A percentile compares a stretch with the other conserved stretches of the same genome.
phyloP scores from a whole-genome alignment of 2,888 invertebrate genomes.

The Diarsia mendica region DNA sequence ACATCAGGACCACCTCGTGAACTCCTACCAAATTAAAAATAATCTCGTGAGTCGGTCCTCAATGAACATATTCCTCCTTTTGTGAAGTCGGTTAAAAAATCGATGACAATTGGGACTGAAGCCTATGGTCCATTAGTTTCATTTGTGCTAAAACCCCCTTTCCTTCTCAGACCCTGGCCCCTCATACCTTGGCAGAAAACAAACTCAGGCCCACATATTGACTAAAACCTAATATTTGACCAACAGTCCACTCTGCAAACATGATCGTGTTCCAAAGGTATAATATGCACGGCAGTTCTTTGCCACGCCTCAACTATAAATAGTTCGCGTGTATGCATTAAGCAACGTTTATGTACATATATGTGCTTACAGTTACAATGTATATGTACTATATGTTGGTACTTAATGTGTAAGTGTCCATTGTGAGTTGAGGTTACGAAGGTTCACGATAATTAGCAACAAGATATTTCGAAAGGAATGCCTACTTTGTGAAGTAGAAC shows the following conservation, averaged over 20 bases:
- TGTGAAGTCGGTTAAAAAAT: no score
- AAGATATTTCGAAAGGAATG: constrained; percentile 5
- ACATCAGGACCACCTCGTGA: no score
- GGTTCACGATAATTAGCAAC: constrained; percentile 1
- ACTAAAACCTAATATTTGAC: constrained; percentile 18
- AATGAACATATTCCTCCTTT: no score
- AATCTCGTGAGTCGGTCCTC: no score
- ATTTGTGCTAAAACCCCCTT: not conserved
- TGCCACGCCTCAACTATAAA: constrained; percentile 61
- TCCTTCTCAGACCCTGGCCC: not conserved
- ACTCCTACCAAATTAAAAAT: no score
- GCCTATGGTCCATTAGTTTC: not conserved
- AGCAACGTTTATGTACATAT: constrained; percentile 34
- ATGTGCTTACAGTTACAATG: constrained; percentile 17
- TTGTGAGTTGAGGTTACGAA: constrained; percentile 14
- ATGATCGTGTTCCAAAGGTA: constrained; percentile 40
- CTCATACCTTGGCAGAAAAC: not conserved
- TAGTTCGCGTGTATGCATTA: constrained; percentile 50
- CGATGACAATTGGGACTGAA: not conserved
- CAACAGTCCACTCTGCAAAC: constrained; percentile 35
- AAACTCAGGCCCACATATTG: not conserved
- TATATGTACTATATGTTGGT: no score
- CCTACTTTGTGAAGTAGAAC: not conserved
- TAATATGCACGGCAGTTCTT: constrained; percentile 50
- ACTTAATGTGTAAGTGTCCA: not conserved